Evolutionary conservation across 2,888 invertebrate genomes (phyloP), one percentile per base, ranked within the genome.

Genomic region (Baronia brevicornis): DNA sequence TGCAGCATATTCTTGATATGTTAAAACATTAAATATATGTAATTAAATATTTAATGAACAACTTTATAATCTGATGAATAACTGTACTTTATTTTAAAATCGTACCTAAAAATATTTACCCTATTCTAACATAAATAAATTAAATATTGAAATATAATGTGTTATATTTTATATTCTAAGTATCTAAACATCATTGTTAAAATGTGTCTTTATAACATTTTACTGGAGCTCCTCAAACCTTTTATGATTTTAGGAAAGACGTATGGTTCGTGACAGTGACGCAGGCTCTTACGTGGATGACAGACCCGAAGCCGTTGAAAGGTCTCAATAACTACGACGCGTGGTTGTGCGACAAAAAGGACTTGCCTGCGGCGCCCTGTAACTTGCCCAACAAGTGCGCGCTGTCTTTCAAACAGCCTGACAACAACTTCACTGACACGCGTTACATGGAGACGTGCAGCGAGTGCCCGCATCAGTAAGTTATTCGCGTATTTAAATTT

Each of bases 231-330:
- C n/a, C n/a, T n/a, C n/a, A n/a, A n/a, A n/a, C n/a, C 25, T 18
- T 23, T 35, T 29, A 12, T 24, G 14, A 28, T 9, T 45, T 77
- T 74, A 95, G 95, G 46, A 88, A 91, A 29, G 95, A 95, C 64
- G 94, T 95, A 4, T 94, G 92, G 87, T 92, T 94, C 56, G 91
- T 95, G 14, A 95, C 95, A 2, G 87, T 90, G 14, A 95, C 95
- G 0, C 95, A 96, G 84, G 91, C 92, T n/a, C 72, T 96, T 36
- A 92, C 93, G 20, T 96, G 95, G 92, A 92, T 95, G 68, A 94
- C 95, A 0, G 95, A 95, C 53, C 95, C 95, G 0, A 90, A 90
- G 55, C 85, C 92, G 1, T 64, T 87, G 2, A 91, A 89, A 45
- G 75, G 89, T 5, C 68, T 96, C 17, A 84, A 65, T 51, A 90